A percentile compares a stretch with the other conserved stretches of the same genome.
Conservation (phyloP, 2,797 vertebrate species). For the Crenuchus spilurus region DNA sequence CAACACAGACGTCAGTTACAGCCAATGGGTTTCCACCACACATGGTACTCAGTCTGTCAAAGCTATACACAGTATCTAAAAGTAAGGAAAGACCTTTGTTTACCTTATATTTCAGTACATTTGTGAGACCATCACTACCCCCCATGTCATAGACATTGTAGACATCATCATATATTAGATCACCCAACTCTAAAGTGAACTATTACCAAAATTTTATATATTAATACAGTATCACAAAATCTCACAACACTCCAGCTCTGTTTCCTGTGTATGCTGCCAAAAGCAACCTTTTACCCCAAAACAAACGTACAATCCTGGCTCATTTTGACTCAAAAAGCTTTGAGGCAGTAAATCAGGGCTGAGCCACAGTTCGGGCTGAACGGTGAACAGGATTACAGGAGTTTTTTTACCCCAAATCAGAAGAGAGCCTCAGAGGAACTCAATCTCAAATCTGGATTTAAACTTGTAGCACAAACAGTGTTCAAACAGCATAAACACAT, state of each 20-base stretch:
- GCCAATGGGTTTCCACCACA: too few relatives aligned
- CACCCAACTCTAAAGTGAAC: too few relatives aligned
- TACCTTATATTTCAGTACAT: too few relatives aligned
- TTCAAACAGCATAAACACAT: constrained; percentile 45
- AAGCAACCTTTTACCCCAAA: background rate
- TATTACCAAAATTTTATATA: too few relatives aligned
- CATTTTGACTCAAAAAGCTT: constrained; percentile 33
- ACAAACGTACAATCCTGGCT: constrained; percentile 49
- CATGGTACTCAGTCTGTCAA: too few relatives aligned
- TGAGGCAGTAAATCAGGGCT: constrained; percentile 6
- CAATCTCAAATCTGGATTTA: constrained; percentile 69
- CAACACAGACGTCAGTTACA: too few relatives aligned
- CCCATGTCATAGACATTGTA: too few relatives aligned
- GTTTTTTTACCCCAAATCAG: constrained; percentile 67
- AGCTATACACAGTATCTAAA: too few relatives aligned
- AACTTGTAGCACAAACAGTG: constrained; percentile 45
- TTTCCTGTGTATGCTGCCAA: background rate
- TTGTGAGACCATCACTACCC: too few relatives aligned
- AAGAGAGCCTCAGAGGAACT: constrained; percentile 60
- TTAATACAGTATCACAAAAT: too few relatives aligned
- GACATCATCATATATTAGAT: too few relatives aligned
- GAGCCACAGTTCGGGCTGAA: constrained; percentile 11
- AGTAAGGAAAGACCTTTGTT: too few relatives aligned
- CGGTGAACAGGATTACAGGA: constrained; percentile 66
- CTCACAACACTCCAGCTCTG: background rate